Evolutionary conservation across 2,113 vertebrate genomes (phyloP).

Genomic region (Cyprinodon tularosa): DNA sequence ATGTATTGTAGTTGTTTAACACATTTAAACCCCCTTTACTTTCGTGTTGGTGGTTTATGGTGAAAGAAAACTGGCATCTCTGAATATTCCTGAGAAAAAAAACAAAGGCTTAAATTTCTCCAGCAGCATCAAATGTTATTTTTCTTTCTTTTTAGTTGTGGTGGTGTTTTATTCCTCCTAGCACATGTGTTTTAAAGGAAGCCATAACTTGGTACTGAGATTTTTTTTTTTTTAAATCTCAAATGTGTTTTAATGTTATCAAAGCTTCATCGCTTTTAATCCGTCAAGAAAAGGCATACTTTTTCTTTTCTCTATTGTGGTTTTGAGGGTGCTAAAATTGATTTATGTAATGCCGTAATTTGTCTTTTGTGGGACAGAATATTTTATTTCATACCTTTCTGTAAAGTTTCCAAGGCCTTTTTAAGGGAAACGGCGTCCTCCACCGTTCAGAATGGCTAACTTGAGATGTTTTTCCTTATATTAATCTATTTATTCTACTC

Average conservation of each 20-base stretch:
- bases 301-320: background rate
- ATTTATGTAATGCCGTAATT: background rate
- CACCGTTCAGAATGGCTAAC: too few relatives aligned
- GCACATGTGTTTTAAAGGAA: slow-evolving; percentile 1
- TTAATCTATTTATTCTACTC: too few relatives aligned
- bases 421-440: too few relatives aligned
- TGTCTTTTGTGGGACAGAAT: background rate
- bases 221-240: background rate
- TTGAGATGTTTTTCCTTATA: too few relatives aligned
- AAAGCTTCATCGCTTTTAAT: background rate
- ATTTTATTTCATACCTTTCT: background rate
- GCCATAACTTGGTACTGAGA: background rate
- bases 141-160: background rate
- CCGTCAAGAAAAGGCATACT: background rate
- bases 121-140: background rate
- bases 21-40: background rate
- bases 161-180: background rate
- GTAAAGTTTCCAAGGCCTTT: too few relatives aligned
- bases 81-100: background rate
- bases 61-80: background rate
- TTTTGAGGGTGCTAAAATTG: background rate
- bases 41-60: background rate
- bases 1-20: slow-evolving; percentile 19
- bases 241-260: background rate
- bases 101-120: background rate